Evolutionary conservation across 1,140 invertebrate genomes (phyloP).

Genomic region (Bombus terrestris): DNA sequence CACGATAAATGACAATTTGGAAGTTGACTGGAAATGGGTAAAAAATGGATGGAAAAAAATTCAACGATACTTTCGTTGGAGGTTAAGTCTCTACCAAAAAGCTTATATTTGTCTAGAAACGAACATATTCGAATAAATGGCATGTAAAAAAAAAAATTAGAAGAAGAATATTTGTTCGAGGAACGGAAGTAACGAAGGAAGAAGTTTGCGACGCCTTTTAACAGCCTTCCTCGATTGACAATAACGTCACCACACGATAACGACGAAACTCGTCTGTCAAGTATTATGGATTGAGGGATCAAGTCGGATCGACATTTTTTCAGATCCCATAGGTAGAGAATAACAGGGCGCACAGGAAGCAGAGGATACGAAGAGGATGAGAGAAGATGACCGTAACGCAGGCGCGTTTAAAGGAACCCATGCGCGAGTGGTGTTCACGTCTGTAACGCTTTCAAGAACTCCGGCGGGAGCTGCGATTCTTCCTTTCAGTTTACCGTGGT

Average conservation of each 20-base stretch:
- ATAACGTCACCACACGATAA: not conserved
- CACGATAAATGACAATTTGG: not conserved
- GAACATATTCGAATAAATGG: not conserved
- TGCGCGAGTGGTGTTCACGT: constrained; percentile 20
- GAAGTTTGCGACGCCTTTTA: too few relatives aligned
- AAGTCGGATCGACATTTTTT: constrained; percentile 3
- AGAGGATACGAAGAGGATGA: not conserved
- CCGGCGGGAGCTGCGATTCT: constrained; percentile 55
- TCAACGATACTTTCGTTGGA: not conserved
- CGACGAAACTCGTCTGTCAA: not conserved
- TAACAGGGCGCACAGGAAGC: not conserved
- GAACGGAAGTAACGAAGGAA: too few relatives aligned
- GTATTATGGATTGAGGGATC: constrained; percentile 23
- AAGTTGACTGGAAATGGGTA: not conserved
- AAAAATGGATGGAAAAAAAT: not conserved
- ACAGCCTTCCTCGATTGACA: too few relatives aligned
- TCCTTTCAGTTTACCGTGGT: constrained; percentile 52
- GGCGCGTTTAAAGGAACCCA: constrained; percentile 42
- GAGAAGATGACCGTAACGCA: constrained; percentile 29
- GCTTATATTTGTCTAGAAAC: not conserved
- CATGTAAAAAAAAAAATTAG: too few relatives aligned
- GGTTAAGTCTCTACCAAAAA: not conserved
- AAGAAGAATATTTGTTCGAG: not conserved
- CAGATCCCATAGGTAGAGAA: not conserved
- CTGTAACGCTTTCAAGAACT: constrained; percentile 33